A percentile compares a stretch with the other conserved stretches of the same genome.
Conservation (phyloP, 2,113 vertebrate species). For the Sturnira hondurensis region DNA sequence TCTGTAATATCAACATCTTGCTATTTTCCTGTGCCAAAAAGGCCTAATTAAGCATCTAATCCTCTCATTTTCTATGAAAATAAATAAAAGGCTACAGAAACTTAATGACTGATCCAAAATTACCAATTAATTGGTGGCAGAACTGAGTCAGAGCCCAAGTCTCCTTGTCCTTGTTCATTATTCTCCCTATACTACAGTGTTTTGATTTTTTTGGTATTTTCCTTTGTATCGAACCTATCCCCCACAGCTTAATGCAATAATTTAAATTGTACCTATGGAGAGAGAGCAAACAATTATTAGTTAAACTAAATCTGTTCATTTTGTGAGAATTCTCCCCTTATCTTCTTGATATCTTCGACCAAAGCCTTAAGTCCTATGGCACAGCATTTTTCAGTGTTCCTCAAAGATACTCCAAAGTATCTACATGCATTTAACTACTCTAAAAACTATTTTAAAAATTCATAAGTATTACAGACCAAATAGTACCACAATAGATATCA, state of each 20-base stretch:
- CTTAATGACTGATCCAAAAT: not conserved
- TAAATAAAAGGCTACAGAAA: slow-evolving; percentile 16
- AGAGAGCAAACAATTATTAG: not conserved
- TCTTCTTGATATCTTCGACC: not conserved
- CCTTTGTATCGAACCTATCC: not conserved
- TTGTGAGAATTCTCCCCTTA: not conserved
- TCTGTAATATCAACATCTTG: slow-evolving; percentile 5
- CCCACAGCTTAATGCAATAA: not conserved
- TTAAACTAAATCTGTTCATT: not conserved
- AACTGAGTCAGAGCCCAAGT: not conserved
- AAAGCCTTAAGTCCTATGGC: not conserved
- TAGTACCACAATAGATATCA: not conserved
- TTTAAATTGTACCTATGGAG: not conserved
- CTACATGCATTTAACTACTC: not conserved
- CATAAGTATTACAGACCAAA: not conserved
- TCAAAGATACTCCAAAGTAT: not conserved
- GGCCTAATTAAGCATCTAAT: not conserved
- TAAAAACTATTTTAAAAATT: not conserved
- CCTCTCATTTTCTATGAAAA: not conserved
- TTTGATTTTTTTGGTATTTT: not conserved
- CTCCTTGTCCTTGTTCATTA: not conserved
- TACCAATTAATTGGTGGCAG: not conserved
- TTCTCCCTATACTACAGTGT: not conserved
- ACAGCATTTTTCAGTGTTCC: not conserved
- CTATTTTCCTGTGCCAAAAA: not conserved